Percentiles rank a stretch among this genome's conserved stretches.
These are phyloP conservation scores for Chelonoidis abingdonii DNA, from an alignment of 2,113 vertebrate species.

Conservation along the genomic window DNA sequence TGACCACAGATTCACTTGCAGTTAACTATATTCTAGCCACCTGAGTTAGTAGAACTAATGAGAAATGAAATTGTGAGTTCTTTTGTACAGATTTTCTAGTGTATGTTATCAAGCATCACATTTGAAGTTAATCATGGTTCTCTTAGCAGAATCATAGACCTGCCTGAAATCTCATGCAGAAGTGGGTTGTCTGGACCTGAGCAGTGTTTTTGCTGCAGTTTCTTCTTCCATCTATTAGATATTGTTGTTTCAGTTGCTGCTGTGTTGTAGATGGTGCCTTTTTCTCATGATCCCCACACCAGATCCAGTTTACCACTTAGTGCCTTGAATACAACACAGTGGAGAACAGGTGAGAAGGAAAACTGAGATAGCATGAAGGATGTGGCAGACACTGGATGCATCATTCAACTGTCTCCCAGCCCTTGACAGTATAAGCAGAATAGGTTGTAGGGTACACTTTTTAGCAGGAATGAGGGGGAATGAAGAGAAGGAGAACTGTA, in stretches of 20 bases:
- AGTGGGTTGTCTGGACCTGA: not conserved
- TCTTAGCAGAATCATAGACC: not conserved
- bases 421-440: not conserved
- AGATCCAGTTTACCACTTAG: not conserved
- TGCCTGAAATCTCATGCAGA: not conserved
- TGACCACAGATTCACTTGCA: not conserved
- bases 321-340: not conserved
- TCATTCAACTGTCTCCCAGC: slow-evolving; percentile 12
- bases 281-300: not conserved
- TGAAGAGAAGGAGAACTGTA: not conserved
- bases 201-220: not conserved
- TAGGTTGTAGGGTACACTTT: not conserved
- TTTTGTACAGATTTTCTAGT: not conserved
- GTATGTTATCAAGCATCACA: not conserved
- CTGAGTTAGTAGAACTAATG: not conserved
- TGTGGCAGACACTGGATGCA: not conserved
- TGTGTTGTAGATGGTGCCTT: not conserved
- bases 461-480: not conserved
- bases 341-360: not conserved
- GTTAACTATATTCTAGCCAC: not conserved
- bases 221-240: not conserved
- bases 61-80: not conserved
- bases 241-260: not conserved
- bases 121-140: not conserved
- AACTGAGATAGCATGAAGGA: slow-evolving; percentile 7